Evolutionary conservation across 2,888 invertebrate genomes (phyloP).

Genomic region (Drosophila suboccidentalis): DNA sequence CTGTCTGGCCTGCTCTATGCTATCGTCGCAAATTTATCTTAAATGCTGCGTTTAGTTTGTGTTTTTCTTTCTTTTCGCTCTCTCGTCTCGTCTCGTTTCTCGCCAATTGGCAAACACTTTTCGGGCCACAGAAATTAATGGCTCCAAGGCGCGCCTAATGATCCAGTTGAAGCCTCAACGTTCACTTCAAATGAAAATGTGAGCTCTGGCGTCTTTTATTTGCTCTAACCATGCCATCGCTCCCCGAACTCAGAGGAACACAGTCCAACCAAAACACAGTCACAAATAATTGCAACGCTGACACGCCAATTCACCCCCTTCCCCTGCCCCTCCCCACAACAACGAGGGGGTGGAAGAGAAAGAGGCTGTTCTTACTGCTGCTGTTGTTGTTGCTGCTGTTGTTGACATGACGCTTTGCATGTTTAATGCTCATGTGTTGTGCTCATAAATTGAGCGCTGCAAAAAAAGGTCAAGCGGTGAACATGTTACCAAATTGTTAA

Average conservation of each 20-base stretch:
- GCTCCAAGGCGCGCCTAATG: slow-evolving; percentile 74
- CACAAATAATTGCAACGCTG: slow-evolving; percentile 75
- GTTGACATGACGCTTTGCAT: slow-evolving; percentile 72
- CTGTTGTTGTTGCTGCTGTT: slow-evolving; percentile 27
- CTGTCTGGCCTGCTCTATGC: slow-evolving; percentile 37
- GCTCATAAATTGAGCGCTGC: slow-evolving; percentile 63
- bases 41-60: slow-evolving; percentile 75
- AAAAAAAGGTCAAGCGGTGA: slow-evolving; percentile 71
- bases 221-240: slow-evolving; percentile 64
- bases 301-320: slow-evolving; percentile 58
- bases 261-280: not conserved
- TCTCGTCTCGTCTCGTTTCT: slow-evolving; percentile 19
- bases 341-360: not conserved
- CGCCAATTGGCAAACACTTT: slow-evolving; percentile 70
- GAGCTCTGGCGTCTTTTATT: slow-evolving; percentile 66
- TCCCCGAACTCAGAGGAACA: slow-evolving; percentile 2
- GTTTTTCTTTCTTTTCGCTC: slow-evolving; percentile 34
- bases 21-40: slow-evolving; percentile 76
- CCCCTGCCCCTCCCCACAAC: not conserved
- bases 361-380: slow-evolving; percentile 22
- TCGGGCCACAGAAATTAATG: slow-evolving; percentile 69
- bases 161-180: slow-evolving; percentile 59
- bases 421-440: slow-evolving; percentile 55
- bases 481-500: slow-evolving; percentile 64
- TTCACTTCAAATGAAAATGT: slow-evolving; percentile 69